Conservation (phyloP, 2,797 vertebrate species). For the Kryptopterus vitreolus region DNA sequence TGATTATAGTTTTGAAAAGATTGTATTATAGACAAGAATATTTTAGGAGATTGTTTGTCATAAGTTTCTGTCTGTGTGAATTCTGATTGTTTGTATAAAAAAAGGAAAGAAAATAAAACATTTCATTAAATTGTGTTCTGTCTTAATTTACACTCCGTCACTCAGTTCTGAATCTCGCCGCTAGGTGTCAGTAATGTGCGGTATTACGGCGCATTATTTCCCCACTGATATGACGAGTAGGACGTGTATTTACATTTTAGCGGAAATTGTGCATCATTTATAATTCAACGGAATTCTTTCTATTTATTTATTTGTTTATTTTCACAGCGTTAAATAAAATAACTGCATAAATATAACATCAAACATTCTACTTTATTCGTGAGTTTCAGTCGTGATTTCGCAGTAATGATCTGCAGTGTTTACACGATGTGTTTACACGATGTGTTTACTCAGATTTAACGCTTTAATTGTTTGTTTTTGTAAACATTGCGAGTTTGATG, state of each 20-base stretch:
- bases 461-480: too few species aligned
- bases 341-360: too few species aligned
- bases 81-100: constrained; percentile 29
- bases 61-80: constrained; percentile 25
- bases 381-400: background rate
- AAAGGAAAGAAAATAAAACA: background rate
- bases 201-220: background rate
- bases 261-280: background rate
- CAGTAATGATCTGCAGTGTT: too few species aligned
- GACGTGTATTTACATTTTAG: background rate
- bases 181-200: background rate
- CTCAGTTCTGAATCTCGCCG: background rate
- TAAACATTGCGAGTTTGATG: too few species aligned
- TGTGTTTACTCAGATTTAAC: too few species aligned
- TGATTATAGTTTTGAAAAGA: constrained; percentile 10
- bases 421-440: too few species aligned
- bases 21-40: constrained; percentile 5
- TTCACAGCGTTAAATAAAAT: background rate
- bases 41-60: constrained; percentile 13
- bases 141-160: background rate
- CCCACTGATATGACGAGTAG: background rate
- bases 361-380: background rate
- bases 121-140: constrained; percentile 15
- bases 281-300: background rate
- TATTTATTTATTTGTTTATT: too few species aligned